Conservation (phyloP, 2,888 invertebrate genomes). For the Xylota sylvarum region DNA sequence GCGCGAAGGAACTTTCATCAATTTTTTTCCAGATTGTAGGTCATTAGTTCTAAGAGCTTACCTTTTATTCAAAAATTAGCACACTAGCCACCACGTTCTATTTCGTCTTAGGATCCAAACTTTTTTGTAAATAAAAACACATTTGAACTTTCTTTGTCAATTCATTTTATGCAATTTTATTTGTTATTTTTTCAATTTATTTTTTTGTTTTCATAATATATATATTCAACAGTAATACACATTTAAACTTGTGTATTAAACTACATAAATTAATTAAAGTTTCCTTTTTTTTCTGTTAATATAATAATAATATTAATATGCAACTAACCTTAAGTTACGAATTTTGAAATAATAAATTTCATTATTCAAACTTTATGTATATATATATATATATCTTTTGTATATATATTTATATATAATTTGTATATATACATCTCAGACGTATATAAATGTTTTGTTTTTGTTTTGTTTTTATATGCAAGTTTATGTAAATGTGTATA, state of each 20-base stretch:
- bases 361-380: constrained; percentile 64
- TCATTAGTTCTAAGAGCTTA: neutral
- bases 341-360: constrained; percentile 76
- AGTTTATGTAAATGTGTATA: constrained; percentile 72
- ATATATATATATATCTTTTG: constrained; percentile 56
- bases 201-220: constrained; percentile 62
- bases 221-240: constrained; percentile 77
- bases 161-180: constrained; percentile 76
- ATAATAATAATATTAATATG: constrained; percentile 73
- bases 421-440: constrained; percentile 69
- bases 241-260: constrained; percentile 77
- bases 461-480: constrained; percentile 45
- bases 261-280: constrained; percentile 75
- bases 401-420: constrained; percentile 58
- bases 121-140: constrained; percentile 15
- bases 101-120: too few relatives aligned
- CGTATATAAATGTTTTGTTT: constrained; percentile 63
- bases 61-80: neutral
- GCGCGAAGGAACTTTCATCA: too few relatives aligned
- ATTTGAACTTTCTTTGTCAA: constrained; percentile 51
- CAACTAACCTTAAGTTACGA: constrained; percentile 70
- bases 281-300: constrained; percentile 33
- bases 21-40: too few relatives aligned
- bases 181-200: constrained; percentile 62
- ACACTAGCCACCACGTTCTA: too few relatives aligned